A percentile compares a stretch with the other conserved stretches of the same genome.
These are phyloP conservation scores for Thymelicus lineola DNA, from an alignment of 2,888 invertebrate species.

Conservation along the genomic window DNA sequence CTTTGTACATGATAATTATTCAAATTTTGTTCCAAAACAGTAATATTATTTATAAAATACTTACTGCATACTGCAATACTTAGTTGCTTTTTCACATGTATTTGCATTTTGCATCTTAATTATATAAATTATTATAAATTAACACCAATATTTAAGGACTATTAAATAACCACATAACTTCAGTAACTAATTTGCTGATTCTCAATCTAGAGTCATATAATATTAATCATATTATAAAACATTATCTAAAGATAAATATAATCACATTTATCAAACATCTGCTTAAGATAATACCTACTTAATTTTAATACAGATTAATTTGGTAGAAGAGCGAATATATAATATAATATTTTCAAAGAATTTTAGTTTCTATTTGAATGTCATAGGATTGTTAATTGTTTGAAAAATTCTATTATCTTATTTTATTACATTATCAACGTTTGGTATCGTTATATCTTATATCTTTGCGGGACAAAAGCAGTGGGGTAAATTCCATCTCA, in stretches of 20 bases:
- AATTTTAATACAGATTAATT: too few relatives aligned
- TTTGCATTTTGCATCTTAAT: not conserved
- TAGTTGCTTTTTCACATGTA: not conserved
- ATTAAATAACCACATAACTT: too few relatives aligned
- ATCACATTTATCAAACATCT: too few relatives aligned
- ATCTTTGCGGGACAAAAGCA: not conserved
- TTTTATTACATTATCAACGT: not conserved
- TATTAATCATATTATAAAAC: too few relatives aligned
- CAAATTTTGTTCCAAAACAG: not conserved
- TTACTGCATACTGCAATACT: slow-evolving; percentile 6
- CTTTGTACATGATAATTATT: too few relatives aligned
- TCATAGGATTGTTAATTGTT: not conserved
- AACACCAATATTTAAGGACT: too few relatives aligned
- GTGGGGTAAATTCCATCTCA: too few relatives aligned
- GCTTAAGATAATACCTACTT: too few relatives aligned
- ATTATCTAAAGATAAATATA: too few relatives aligned
- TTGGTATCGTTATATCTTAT: not conserved
- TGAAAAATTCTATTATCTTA: not conserved
- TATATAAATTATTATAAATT: not conserved
- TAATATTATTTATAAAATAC: not conserved
- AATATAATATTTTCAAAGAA: not conserved
- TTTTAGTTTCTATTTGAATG: not conserved
- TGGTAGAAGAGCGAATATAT: not conserved
- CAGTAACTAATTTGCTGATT: too few relatives aligned
- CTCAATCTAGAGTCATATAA: too few relatives aligned